Evolutionary conservation across 37 sponge, comb jelly and placozoan species (phyloP).

Genomic region (Oscarella lobularis): DNA sequence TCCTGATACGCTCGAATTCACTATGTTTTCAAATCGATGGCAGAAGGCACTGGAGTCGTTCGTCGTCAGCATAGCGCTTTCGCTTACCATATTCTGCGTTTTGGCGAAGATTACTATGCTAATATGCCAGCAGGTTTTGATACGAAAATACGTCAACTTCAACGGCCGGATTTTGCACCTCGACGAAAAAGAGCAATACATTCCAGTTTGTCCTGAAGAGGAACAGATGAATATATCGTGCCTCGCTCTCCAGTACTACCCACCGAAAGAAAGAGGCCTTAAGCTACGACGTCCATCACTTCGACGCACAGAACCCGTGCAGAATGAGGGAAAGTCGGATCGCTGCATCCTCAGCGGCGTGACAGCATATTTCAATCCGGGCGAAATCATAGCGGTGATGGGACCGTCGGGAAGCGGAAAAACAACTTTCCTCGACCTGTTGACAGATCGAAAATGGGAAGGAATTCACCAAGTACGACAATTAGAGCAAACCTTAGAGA

Average conservation of each 20-base stretch:
- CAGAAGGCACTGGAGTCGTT: neutral
- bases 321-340: neutral
- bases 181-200: no score
- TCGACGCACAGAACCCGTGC: no score
- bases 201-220: no score
- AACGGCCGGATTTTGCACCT: no score
- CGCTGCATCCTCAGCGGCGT: conserved; percentile 43
- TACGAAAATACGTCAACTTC: no score
- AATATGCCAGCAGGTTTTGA: no score
- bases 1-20: neutral
- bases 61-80: neutral
- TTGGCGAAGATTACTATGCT: no score
- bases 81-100: neutral
- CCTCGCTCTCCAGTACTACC: no score
- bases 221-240: no score
- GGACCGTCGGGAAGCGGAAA: conserved; percentile 85
- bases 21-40: neutral
- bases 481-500: neutral
- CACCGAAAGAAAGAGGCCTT: no score
- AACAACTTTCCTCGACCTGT: conserved; percentile 60
- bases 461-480: neutral
- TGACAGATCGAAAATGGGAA: conserved; percentile 37
- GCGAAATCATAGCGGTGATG: conserved; percentile 70
- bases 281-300: no score
- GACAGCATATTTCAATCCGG: conserved; percentile 68